Evolutionary conservation across 2,113 vertebrate genomes (phyloP), one percentile per base, ranked within the genome.

Genomic region (Dasyornis broadbenti): DNA sequence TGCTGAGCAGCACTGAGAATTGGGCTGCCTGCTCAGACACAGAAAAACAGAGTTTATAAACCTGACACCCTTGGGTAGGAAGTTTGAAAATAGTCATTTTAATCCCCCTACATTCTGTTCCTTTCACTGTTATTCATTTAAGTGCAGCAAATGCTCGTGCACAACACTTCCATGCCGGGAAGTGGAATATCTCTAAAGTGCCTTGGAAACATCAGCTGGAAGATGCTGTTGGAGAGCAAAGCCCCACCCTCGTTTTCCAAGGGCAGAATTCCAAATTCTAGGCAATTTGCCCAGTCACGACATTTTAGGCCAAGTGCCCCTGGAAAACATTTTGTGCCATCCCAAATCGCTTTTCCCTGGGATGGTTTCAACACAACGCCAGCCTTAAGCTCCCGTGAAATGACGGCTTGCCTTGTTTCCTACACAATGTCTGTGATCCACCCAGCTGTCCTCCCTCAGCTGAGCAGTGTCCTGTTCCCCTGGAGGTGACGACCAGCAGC

Each of bases 1-100:
- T 92, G 90, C 92, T 93, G 90, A 92, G 90, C 56, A 71, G 88
- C 26, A 2, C 85, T 92, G 68, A 81, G 76, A 77, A 88, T 6
- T 37, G 23, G 59, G 26, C 88, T 93, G 88, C 82, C 80, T 82
- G 76, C 64, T 82, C 83, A 81, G 75, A 77, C 66, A 85, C 45
- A 47, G 66, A 54, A 91, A 91, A 96, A 69, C 0, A 33, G n/a
- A 89, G 49, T 68, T 88, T 83, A 39, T 57, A 89, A 94, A 39
- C 56, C 50, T 69, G 35, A 42, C 23, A 35, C 23, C 17, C 27
- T 81, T 37, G 77, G 14, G 23, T 35, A 71, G 31, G 1, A 23
- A 81, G 60, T 81, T 72, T 78, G 79, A 64, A 91, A 94, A 42
- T 6, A 20, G 44, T 40, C 21, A 10, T 56, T 88, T 80, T 66